Conservation (phyloP, 2,797 vertebrate species). For the Microctenopoma stevenorrisi region DNA sequence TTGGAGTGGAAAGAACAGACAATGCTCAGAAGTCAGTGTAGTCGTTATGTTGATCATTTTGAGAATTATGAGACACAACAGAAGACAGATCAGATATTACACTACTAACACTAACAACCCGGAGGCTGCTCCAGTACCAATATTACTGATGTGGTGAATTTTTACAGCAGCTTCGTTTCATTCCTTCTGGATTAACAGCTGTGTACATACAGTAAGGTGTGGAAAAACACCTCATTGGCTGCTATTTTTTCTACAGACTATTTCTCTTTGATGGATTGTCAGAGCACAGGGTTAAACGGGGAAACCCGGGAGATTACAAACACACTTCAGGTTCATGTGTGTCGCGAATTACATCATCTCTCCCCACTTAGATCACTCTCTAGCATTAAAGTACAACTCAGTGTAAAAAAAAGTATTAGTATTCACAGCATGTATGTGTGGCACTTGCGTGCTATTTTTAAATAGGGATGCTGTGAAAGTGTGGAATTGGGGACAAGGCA, state of each 20-base stretch:
- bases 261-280: conserved; percentile 7
- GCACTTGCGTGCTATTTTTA: conserved; percentile 77
- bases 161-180: not conserved
- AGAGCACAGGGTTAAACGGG: not conserved
- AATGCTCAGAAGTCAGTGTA: not conserved
- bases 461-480: conserved; percentile 80
- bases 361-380: conserved; percentile 39
- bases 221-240: not conserved
- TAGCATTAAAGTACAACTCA: conserved; percentile 58
- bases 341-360: conserved; percentile 28
- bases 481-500: conserved; percentile 84
- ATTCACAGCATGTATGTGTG: conserved; percentile 65
- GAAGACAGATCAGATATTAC: not conserved
- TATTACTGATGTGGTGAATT: not conserved
- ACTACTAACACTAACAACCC: not conserved
- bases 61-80: conserved; percentile 8
- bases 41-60: not conserved
- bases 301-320: conserved; percentile 25
- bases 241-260: not conserved
- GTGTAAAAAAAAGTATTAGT: conserved; percentile 49
- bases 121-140: not conserved
- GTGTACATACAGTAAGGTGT: not conserved
- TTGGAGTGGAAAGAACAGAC: not conserved
- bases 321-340: conserved; percentile 13
- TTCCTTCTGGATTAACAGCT: not conserved